phyloP scores from a whole-genome alignment of 1,140 invertebrate genomes.

The Conus betulinus region DNA sequence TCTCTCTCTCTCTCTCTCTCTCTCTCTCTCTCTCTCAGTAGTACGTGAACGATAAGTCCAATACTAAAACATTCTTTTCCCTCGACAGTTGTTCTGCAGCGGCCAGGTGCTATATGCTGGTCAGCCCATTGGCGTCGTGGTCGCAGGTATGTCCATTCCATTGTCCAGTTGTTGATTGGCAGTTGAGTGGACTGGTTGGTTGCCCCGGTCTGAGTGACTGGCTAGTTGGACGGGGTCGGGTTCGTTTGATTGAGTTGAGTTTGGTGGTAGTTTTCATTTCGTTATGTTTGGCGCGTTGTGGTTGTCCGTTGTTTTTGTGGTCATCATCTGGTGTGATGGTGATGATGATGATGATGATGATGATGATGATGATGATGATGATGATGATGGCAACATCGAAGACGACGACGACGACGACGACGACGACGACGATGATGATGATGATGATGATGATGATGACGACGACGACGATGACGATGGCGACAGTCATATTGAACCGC shows the following conservation, averaged over 20 bases:
- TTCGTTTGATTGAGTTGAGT: no score
- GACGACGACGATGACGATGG: not conserved
- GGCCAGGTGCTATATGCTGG: slow-evolving; percentile 75
- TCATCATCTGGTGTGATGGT: no score
- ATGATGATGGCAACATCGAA: no score
- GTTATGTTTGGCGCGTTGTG: no score
- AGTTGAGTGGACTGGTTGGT: no score
- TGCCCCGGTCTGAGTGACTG: no score
- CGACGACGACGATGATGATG: not conserved
- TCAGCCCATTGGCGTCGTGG: slow-evolving; percentile 75
- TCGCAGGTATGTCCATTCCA: slow-evolving; percentile 68
- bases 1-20: not conserved
- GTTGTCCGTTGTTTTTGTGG: no score
- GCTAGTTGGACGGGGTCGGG: no score
- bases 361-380: not conserved
- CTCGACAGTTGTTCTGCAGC: slow-evolving; percentile 74
- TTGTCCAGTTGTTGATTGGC: not conserved
- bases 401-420: no score
- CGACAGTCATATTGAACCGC: not conserved
- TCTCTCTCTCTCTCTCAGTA: not conserved
- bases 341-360: slow-evolving; percentile 7
- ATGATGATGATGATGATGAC: slow-evolving; percentile 1
- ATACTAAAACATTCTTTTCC: not conserved
- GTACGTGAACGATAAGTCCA: no score
- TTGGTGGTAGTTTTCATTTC: not conserved